Conservation (phyloP, 2,888 invertebrate genomes). For the Caradrina kadenii region DNA sequence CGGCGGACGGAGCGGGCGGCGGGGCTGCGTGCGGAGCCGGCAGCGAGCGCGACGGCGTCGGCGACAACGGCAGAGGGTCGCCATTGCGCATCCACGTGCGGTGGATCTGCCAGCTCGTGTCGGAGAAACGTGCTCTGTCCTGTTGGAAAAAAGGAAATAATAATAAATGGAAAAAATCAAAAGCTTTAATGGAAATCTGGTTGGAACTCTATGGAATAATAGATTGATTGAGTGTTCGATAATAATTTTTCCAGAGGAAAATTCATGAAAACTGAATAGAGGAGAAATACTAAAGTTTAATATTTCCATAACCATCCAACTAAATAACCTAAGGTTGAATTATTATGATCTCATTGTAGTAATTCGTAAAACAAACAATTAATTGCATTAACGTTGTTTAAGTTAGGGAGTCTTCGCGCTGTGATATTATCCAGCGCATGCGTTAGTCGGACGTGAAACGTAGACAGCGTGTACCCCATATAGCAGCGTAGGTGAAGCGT, state of each 20-base stretch:
- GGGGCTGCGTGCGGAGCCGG: conserved; percentile 72
- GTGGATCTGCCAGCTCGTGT: conserved; percentile 94
- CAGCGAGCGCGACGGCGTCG: conserved; percentile 76
- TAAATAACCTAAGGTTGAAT: no score
- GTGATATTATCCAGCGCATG: not conserved
- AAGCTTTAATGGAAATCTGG: not conserved
- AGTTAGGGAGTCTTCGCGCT: not conserved
- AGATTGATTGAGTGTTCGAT: not conserved
- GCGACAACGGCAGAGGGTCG: conserved; percentile 83
- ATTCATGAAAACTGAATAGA: not conserved
- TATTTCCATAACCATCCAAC: not conserved
- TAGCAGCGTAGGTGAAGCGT: not conserved
- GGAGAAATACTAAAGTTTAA: not conserved
- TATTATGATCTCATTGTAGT: no score
- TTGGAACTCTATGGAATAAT: not conserved
- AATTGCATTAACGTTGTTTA: not conserved
- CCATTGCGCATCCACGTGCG: conserved; percentile 92
- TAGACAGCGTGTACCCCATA: not conserved
- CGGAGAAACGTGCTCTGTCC: conserved; percentile 93
- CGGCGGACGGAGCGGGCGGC: conserved; percentile 70
- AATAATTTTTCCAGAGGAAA: not conserved
- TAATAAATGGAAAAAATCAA: not conserved
- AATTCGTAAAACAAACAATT: not conserved
- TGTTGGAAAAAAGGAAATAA: conserved; percentile 72
- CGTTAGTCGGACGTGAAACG: no score